These are phyloP conservation scores for Porites rus DNA, from an alignment of 92 coral and sea anemone genomes.

Conservation along the genomic window DNA sequence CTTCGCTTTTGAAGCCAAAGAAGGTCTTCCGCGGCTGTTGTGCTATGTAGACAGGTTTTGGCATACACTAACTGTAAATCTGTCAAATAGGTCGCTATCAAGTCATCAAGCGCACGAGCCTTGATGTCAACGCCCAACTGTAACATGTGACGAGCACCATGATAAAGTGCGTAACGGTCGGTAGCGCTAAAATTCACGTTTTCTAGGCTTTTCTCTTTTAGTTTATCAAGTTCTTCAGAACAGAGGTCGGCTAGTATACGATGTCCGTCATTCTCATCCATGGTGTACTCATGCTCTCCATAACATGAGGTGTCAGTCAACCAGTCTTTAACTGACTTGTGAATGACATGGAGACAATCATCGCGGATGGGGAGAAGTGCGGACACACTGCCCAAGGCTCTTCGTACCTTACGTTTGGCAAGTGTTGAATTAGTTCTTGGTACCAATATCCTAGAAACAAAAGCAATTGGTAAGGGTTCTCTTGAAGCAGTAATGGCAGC, in stretches of 20 bases:
- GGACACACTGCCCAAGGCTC: conserved; percentile 44
- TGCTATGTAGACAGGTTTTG: conserved; percentile 3
- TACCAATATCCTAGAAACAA: conserved; percentile 13
- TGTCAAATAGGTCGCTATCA: not conserved
- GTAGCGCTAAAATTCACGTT: not conserved
- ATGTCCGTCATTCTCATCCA: conserved; percentile 58
- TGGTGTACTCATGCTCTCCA: conserved; percentile 34
- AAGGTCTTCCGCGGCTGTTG: conserved; percentile 6
- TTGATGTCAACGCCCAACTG: not conserved
- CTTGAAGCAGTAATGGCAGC: conserved; percentile 18
- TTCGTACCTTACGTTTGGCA: conserved; percentile 4
- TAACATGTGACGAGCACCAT: conserved; percentile 24
- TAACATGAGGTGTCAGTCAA: conserved; percentile 17
- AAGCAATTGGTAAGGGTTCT: conserved; percentile 35
- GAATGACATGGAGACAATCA: conserved; percentile 57
- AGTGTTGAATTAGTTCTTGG: not conserved
- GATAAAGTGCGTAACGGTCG: conserved; percentile 15
- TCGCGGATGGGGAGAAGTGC: conserved; percentile 58
- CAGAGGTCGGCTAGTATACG: conserved; percentile 53
- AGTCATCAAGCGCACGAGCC: not conserved
- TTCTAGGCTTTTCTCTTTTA: conserved; percentile 16
- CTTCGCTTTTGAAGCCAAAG: not conserved
- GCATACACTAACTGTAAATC: conserved; percentile 22
- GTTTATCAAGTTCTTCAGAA: conserved; percentile 8
- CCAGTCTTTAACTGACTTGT: conserved; percentile 77